Evolutionary conservation across 1,140 invertebrate species (phyloP).

Genomic region (Papilio helenus): DNA sequence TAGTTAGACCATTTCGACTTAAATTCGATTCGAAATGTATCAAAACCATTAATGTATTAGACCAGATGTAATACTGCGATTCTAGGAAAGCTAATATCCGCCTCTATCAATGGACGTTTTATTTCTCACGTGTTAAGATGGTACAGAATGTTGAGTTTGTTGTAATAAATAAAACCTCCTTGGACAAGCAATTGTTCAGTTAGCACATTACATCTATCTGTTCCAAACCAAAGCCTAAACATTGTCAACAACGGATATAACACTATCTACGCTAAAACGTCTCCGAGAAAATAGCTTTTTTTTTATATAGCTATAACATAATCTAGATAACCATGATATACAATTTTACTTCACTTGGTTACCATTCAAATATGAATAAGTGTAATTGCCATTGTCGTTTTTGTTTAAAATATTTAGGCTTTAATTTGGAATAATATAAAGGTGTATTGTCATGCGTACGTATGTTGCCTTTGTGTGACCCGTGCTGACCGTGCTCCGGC

Average conservation of each 20-base stretch:
- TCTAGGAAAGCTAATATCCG: not conserved
- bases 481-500: constrained; percentile 28
- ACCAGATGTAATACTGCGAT: not conserved
- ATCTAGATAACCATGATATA: too few relatives aligned
- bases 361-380: not conserved
- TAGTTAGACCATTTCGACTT: not conserved
- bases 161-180: not conserved
- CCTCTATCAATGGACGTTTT: not conserved
- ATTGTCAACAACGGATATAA: too few relatives aligned
- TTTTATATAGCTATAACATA: too few relatives aligned
- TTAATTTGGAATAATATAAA: constrained; percentile 34
- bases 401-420: not conserved
- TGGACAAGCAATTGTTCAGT: not conserved
- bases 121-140: not conserved
- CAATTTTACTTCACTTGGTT: too few relatives aligned
- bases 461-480: constrained; percentile 41
- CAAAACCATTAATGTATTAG: not conserved
- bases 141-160: not conserved
- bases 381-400: not conserved
- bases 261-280: too few relatives aligned
- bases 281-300: too few relatives aligned
- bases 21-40: too few relatives aligned
- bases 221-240: not conserved
- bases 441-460: constrained; percentile 32
- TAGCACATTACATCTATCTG: constrained; percentile 17